Evolutionary conservation across 2,888 invertebrate species (phyloP).

Genomic region (Anthophora plumipes): DNA sequence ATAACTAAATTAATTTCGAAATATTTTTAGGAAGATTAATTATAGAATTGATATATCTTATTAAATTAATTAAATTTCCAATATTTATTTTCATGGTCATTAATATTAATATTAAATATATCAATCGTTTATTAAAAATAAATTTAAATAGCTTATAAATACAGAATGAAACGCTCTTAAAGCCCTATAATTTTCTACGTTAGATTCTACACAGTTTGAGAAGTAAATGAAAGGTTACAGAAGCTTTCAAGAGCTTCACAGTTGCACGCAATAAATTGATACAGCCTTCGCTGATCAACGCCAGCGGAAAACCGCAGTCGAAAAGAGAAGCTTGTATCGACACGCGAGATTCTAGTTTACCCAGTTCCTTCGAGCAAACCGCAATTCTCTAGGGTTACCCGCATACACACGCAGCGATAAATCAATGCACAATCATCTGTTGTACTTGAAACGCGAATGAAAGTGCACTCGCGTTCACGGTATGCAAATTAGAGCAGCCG

Average conservation of each 20-base stretch:
- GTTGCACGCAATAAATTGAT: not conserved
- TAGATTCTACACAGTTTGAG: too few species aligned
- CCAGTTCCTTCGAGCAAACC: slow-evolving; percentile 33
- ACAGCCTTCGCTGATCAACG: not conserved
- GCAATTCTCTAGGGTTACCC: slow-evolving; percentile 52
- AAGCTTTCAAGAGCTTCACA: not conserved
- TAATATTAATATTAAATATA: too few species aligned
- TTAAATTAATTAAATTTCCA: too few species aligned
- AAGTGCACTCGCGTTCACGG: slow-evolving; percentile 59
- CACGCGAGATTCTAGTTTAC: slow-evolving; percentile 51
- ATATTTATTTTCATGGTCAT: too few species aligned
- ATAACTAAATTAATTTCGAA: too few species aligned
- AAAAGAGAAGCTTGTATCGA: slow-evolving; percentile 41
- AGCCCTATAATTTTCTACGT: too few species aligned
- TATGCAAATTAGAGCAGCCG: slow-evolving; percentile 68
- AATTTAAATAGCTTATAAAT: too few species aligned
- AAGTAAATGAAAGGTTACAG: not conserved
- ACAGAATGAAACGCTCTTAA: too few species aligned
- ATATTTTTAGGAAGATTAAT: too few species aligned
- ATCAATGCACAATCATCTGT: slow-evolving; percentile 8
- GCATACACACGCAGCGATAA: slow-evolving; percentile 36
- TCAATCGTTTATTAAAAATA: too few species aligned
- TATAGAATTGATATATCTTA: too few species aligned
- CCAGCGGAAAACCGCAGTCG: slow-evolving; percentile 25
- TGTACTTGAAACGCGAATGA: slow-evolving; percentile 50